Conservation (phyloP, 2,888 invertebrate species). For the Scrobipalpa atriplicella region DNA sequence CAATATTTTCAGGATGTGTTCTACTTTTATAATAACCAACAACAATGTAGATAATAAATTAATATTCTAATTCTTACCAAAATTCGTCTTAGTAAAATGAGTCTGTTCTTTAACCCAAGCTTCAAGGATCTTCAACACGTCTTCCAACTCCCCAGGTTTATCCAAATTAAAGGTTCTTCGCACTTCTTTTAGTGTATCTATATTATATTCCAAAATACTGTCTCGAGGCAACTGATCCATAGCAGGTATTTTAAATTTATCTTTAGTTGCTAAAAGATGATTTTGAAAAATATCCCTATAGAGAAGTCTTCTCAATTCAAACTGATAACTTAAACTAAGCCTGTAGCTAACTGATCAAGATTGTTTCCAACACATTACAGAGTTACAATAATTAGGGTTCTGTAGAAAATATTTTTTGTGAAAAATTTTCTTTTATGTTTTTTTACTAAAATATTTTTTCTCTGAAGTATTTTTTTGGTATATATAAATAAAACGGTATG, state of each 20-base stretch:
- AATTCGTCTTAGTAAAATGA: constrained; percentile 44
- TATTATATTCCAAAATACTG: constrained; percentile 1
- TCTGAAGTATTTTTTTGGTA: no score
- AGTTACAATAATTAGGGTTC: no score
- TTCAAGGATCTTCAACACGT: constrained; percentile 41
- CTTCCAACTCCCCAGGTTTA: constrained; percentile 33
- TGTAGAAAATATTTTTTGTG: no score
- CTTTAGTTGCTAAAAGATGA: not conserved
- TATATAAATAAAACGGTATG: no score
- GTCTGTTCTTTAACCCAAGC: constrained; percentile 48
- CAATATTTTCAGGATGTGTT: no score
- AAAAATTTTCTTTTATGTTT: no score
- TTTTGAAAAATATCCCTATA: not conserved
- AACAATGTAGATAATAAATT: not conserved
- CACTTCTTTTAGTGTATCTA: constrained; percentile 3
- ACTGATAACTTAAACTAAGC: not conserved
- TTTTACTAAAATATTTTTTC: no score
- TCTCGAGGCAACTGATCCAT: constrained; percentile 17
- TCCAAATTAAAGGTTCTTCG: constrained; percentile 11
- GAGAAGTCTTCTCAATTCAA: not conserved
- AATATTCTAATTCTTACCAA: constrained; percentile 47
- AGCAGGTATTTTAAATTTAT: not conserved
- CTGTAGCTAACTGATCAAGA: no score
- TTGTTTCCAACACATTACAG: no score
- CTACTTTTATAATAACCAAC: no score